These are phyloP conservation scores for Porites australiensis DNA, from an alignment of 64 coral and sea anemone genomes.

Conservation along the genomic window DNA sequence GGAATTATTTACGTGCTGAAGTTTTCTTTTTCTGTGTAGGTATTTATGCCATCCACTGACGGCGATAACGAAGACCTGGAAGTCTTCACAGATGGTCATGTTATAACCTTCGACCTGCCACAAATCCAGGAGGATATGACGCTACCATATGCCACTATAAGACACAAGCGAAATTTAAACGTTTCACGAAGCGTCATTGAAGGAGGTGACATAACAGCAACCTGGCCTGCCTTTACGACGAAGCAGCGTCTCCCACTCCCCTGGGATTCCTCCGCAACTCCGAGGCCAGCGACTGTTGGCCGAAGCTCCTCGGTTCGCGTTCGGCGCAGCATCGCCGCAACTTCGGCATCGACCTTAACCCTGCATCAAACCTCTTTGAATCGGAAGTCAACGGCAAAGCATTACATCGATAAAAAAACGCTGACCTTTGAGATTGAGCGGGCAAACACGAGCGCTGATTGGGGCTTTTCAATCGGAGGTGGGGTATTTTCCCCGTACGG, in stretches of 20 bases:
- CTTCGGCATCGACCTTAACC: slow-evolving; percentile 19
- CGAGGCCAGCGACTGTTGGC: slow-evolving; percentile 19
- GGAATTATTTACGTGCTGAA: no score
- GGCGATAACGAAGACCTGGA: no score
- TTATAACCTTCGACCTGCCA: background rate
- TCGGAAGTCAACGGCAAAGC: slow-evolving; percentile 34
- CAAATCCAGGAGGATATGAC: background rate
- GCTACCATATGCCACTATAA: background rate
- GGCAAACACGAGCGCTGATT: background rate
- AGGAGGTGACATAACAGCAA: slow-evolving; percentile 45
- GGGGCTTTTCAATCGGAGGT: slow-evolving; percentile 75
- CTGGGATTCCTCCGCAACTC: slow-evolving; percentile 71
- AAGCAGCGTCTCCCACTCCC: slow-evolving; percentile 65
- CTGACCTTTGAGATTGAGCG: slow-evolving; percentile 48
- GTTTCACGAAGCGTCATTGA: background rate
- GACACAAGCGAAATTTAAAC: slow-evolving; percentile 8
- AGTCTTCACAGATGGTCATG: background rate
- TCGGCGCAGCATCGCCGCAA: slow-evolving; percentile 39
- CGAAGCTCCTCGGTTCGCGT: slow-evolving; percentile 44
- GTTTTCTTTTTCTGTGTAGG: no score
- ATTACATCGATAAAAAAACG: slow-evolving; percentile 74
- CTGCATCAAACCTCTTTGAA: slow-evolving; percentile 6
- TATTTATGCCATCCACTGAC: no score
- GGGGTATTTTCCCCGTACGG: slow-evolving; percentile 80
- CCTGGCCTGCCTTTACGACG: slow-evolving; percentile 60